A percentile compares a stretch with the other conserved stretches of the same genome.
phyloP scores from a whole-genome alignment of 2,797 vertebrate species.

The Eulemur rubriventer region DNA sequence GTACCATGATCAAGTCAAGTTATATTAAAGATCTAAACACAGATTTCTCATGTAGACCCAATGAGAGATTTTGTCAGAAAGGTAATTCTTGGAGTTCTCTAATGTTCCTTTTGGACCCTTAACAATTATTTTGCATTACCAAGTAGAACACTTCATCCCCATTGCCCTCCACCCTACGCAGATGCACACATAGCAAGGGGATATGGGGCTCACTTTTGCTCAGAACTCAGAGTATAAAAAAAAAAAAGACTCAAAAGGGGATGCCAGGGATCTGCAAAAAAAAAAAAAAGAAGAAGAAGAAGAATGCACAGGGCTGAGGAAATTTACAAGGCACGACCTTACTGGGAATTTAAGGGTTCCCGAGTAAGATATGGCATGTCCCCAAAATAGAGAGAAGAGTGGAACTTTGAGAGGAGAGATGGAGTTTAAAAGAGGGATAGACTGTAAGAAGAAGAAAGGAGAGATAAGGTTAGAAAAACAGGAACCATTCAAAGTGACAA shows the following conservation, averaged over 20 bases:
- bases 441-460: neutral
- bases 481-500: neutral
- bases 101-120: neutral
- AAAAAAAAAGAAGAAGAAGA: neutral
- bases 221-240: neutral
- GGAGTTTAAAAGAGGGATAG: neutral
- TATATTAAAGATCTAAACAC: neutral
- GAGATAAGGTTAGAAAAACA: neutral
- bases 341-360: neutral
- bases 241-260: neutral
- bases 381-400: neutral
- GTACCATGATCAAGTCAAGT: neutral
- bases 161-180: neutral
- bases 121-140: constrained; percentile 9
- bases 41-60: neutral
- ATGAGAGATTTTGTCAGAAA: neutral
- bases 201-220: neutral
- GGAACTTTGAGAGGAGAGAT: neutral
- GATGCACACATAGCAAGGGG: neutral
- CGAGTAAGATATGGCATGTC: neutral
- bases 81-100: neutral
- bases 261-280: neutral
- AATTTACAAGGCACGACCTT: neutral
- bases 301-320: neutral
- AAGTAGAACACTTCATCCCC: neutral